Conservation (phyloP, 2,113 vertebrate species). For the human region GRCh38 chr18:60576501-60577000, state of each 20-base stretch:
- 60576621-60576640: neutral
- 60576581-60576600: neutral
- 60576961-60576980: neutral
- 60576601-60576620: neutral
- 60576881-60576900: neutral
- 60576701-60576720: neutral
- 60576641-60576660: neutral
- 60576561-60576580: neutral
- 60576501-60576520: neutral
- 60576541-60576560: neutral
- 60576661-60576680: neutral
- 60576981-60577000: neutral
- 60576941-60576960: neutral
- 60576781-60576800: neutral
- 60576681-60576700: neutral
- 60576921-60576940: neutral
- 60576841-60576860: neutral
- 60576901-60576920: neutral
- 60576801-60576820: neutral
- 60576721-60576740: neutral
- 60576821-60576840: neutral
- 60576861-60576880: neutral
- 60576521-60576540: neutral
- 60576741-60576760: neutral
- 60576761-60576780: neutral